Base-by-base conservation (phyloP, 2,113 vertebrate genomes). In the Chlorodrepanis virens region DNA sequence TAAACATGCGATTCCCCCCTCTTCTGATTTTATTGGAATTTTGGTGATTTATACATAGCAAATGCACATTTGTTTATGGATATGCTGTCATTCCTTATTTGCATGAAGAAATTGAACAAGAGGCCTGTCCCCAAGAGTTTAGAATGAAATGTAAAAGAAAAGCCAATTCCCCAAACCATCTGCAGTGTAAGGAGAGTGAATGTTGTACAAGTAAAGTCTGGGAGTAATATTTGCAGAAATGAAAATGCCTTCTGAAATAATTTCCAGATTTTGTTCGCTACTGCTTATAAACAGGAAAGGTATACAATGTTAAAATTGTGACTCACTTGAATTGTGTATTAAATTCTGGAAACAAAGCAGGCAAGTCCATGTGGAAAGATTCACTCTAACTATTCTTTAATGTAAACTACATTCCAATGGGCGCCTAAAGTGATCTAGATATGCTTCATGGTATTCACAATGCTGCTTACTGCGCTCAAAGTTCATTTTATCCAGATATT, bases 271-370 rank as follows among this genome's bases (percentile, higher is more conserved):
- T 40, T 81, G 96, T 83, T 85, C 0, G 2, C 61, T 76, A 71
- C 75, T 83, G 52, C 87, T 90, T 90, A 94, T 95, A 96, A 97
- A 96, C 96, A 97, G 95, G 94, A 96, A 97, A 97, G 81, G 76
- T 97, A 95, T 91, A 95, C 79, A 93, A 45, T 91, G 82, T 90
- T 90, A 96, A 96, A 97, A 89, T 85, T 75, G 56, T 96, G 90
- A 95, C 84, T 97, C 96, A 96, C 61, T 91, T 93, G 53, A 91
- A 82, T 91, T 95, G 95, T 95, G 89, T 96, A 69, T 82, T 87
- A 70, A 83, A 95, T 10, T 44, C 72, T 94, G 95, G 93, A 95
- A 97, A 95, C 57, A 96, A 91, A 94, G 37, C 44, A 90, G 68
- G 22, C 54, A 89, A 93, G 23, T 82, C 72, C 60, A 44, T 42